Evolutionary conservation across 2,113 vertebrate species (phyloP).

Genomic region (Thinocorus orbignyianus): DNA sequence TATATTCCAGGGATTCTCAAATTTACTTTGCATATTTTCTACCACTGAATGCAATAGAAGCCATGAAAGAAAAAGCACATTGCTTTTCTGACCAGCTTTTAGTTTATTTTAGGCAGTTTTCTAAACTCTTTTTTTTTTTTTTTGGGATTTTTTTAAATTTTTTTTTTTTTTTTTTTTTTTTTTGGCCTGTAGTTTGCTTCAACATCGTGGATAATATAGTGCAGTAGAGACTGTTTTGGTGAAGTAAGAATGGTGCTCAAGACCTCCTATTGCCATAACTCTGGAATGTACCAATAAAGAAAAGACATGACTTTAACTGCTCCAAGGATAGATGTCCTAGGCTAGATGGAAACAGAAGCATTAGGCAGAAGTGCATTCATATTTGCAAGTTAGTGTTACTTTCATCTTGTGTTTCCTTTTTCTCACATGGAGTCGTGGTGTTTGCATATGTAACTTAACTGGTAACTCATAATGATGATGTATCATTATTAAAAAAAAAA

Average conservation of each 20-base stretch:
- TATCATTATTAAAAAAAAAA: background rate
- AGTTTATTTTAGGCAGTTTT: background rate
- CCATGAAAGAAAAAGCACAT: background rate
- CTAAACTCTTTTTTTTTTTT: no score
- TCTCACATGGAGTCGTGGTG: background rate
- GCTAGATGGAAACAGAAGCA: background rate
- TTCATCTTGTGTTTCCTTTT: background rate
- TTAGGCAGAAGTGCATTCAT: background rate
- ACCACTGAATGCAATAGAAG: background rate
- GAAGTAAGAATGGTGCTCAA: background rate
- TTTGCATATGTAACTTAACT: background rate
- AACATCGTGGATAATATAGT: background rate
- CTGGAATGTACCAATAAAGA: background rate
- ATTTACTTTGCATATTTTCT: background rate
- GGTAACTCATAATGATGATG: background rate
- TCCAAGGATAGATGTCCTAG: background rate
- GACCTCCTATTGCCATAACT: background rate
- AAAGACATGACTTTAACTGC: background rate
- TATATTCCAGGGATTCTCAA: background rate
- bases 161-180: background rate
- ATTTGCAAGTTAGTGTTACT: background rate
- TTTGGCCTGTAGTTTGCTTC: background rate
- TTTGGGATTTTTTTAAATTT: no score
- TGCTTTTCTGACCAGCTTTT: background rate
- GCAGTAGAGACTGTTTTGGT: background rate